phyloP scores from a whole-genome alignment of 2,888 invertebrate genomes.

The Monoplex corrugatus region DNA sequence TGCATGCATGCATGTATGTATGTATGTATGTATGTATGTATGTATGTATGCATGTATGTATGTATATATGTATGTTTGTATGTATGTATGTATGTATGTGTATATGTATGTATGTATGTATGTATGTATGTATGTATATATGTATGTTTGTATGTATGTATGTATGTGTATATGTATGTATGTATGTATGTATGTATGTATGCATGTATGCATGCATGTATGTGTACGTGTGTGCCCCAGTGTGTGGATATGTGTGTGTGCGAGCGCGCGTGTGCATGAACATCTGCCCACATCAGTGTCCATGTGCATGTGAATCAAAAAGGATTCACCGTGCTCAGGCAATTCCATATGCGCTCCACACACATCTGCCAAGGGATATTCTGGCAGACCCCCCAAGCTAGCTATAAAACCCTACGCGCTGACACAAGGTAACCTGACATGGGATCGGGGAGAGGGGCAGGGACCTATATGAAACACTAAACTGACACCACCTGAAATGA shows the following conservation, averaged over 20 bases:
- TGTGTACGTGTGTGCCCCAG: not conserved
- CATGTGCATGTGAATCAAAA: no score
- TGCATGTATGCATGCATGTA: not conserved
- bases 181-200: constrained; percentile 1
- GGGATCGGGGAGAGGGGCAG: no score
- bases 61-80: not conserved
- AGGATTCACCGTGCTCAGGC: no score
- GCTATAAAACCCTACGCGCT: no score
- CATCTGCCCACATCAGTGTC: not conserved
- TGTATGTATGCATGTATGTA: not conserved
- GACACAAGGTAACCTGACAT: no score
- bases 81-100: not conserved
- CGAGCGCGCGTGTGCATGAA: not conserved
- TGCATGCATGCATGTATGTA: constrained; percentile 12
- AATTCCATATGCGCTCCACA: no score
- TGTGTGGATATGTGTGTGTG: not conserved
- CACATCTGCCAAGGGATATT: no score
- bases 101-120: not conserved
- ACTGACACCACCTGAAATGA: no score
- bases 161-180: not conserved
- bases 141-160: not conserved
- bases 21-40: constrained; percentile 28
- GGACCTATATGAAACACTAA: no score
- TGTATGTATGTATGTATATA: not conserved
- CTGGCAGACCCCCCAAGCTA: no score